Percentiles rank a stretch among this genome's conserved stretches.
Evolutionary conservation across 2,797 vertebrate genomes (phyloP).

Genomic region (Acanthopagrus latus): DNA sequence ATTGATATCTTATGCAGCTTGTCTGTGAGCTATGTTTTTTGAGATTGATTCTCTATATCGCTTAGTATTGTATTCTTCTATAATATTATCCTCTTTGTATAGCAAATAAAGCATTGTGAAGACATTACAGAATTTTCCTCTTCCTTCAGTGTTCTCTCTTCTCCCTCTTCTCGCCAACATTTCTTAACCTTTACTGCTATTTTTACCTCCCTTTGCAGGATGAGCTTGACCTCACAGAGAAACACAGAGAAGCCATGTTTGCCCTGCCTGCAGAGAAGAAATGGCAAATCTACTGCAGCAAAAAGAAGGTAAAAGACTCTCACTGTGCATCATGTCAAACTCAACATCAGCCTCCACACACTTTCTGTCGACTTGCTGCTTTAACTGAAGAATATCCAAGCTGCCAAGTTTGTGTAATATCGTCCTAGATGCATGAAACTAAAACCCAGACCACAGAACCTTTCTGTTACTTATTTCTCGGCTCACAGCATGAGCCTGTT

Average conservation of each 20-base stretch:
- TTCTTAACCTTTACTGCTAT: constrained; percentile 15
- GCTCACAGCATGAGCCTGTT: constrained; percentile 24
- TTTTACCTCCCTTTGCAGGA: constrained; percentile 83
- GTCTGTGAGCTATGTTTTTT: constrained; percentile 2
- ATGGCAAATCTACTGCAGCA: constrained; percentile 99
- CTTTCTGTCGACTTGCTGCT: neutral
- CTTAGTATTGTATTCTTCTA: neutral
- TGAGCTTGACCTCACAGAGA: constrained; percentile 98
- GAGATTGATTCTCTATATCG: constrained; percentile 1
- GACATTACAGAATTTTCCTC: neutral
- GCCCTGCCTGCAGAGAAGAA: constrained; percentile 98
- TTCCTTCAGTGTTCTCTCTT: neutral
- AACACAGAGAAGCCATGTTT: constrained; percentile 99
- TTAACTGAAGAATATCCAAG: constrained; percentile 8
- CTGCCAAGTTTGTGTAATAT: constrained; percentile 46
- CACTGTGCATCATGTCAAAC: constrained; percentile 7
- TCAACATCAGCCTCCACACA: constrained; percentile 15
- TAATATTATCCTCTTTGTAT: constrained; percentile 5
- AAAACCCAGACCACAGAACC: constrained; percentile 14
- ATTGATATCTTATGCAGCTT: constrained; percentile 1
- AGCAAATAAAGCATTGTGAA: constrained; percentile 19
- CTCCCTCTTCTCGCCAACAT: neutral
- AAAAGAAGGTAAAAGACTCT: constrained; percentile 93
- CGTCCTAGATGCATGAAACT: constrained; percentile 41
- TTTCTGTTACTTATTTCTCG: constrained; percentile 14